A percentile compares a stretch with the other conserved stretches of the same genome.
Conservation (phyloP, 2,888 invertebrate genomes). For the Baccha elongata region DNA sequence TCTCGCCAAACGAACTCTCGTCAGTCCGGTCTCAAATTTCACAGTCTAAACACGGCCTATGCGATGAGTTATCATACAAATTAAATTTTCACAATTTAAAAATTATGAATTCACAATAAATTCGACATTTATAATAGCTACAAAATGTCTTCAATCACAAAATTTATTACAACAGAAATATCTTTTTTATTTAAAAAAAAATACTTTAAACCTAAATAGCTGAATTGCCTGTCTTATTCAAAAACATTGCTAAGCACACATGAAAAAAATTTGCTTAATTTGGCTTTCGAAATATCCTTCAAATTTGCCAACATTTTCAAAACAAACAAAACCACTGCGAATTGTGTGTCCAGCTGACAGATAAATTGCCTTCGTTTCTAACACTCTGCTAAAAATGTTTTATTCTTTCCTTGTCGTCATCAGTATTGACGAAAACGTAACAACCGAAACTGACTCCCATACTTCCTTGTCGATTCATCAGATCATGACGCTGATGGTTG, state of each 20-base stretch:
- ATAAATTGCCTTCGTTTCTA: constrained; percentile 62
- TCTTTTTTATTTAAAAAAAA: too few relatives aligned
- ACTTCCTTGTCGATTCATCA: constrained; percentile 58
- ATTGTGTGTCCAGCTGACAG: constrained; percentile 60
- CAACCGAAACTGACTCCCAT: constrained; percentile 14
- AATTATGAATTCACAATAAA: too few relatives aligned
- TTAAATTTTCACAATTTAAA: too few relatives aligned
- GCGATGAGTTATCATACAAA: too few relatives aligned
- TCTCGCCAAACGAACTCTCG: too few relatives aligned
- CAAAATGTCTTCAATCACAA: too few relatives aligned
- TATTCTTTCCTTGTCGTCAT: background rate
- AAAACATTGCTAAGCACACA: background rate
- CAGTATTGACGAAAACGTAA: background rate
- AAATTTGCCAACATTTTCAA: constrained; percentile 63
- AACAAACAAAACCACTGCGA: constrained; percentile 53
- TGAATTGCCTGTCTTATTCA: constrained; percentile 26
- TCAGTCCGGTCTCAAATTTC: too few relatives aligned
- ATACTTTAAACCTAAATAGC: background rate
- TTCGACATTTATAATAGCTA: too few relatives aligned
- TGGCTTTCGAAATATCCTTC: constrained; percentile 38
- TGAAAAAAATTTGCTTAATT: constrained; percentile 3
- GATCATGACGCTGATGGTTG: constrained; percentile 19
- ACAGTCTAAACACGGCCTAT: too few relatives aligned
- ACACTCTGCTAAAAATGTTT: background rate
- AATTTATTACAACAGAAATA: too few relatives aligned